Evolutionary conservation across 35 echinoderm and acorn worm genomes (phyloP).

Genomic region (Anneissia japonica): DNA sequence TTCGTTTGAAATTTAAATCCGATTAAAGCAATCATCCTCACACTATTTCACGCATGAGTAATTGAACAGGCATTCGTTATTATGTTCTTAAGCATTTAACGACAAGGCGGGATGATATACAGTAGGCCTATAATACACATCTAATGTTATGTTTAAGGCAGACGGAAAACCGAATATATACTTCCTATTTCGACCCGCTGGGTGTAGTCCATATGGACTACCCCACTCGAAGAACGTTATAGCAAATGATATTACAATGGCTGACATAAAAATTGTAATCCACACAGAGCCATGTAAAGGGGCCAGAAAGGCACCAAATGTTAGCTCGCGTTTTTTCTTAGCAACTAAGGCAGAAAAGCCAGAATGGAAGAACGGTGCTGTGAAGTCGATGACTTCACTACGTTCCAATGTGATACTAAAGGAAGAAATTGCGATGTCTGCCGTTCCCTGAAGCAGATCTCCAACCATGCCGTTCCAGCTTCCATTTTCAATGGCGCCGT

Average conservation of each 20-base stretch:
- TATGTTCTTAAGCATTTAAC: no score
- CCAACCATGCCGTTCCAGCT: slow-evolving; percentile 57
- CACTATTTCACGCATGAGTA: no score
- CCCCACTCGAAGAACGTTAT: slow-evolving; percentile 51
- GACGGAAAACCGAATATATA: slow-evolving; percentile 52
- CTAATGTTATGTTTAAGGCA: slow-evolving; percentile 47
- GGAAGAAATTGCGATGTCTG: slow-evolving; percentile 48
- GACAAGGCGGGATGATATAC: no score
- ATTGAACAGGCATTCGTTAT: no score
- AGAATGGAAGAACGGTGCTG: slow-evolving; percentile 51
- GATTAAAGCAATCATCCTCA: no score
- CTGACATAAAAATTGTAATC: slow-evolving; percentile 35
- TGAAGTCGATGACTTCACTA: slow-evolving; percentile 51
- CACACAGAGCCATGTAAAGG: slow-evolving; percentile 36
- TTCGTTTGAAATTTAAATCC: no score
- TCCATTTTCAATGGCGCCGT: slow-evolving; percentile 41
- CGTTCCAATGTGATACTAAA: slow-evolving; percentile 52
- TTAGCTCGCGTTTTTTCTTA: slow-evolving; percentile 38
- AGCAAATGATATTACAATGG: slow-evolving; percentile 30
- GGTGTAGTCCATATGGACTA: slow-evolving; percentile 54
- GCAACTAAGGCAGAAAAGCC: slow-evolving; percentile 56
- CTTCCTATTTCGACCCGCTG: slow-evolving; percentile 39
- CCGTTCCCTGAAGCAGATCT: slow-evolving; percentile 17
- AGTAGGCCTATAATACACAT: no score
- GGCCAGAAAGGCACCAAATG: slow-evolving; percentile 46